Conservation (phyloP, 2,888 invertebrate species). For the Cataglyphis livida region DNA sequence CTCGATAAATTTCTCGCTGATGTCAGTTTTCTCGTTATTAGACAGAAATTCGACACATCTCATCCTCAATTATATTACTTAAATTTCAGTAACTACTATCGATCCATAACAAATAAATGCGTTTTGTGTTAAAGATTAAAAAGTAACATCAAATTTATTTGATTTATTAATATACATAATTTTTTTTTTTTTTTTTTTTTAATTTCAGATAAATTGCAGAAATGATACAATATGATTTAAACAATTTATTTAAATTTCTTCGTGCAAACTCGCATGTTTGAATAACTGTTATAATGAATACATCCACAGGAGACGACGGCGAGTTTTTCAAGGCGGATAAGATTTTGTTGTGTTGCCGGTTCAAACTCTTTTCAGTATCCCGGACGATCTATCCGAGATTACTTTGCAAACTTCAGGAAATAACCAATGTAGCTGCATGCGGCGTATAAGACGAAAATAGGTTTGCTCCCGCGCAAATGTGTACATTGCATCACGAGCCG, state of each 20-base stretch:
- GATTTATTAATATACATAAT: background rate
- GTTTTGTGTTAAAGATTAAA: background rate
- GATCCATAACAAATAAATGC: background rate
- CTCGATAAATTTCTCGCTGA: conserved; percentile 39
- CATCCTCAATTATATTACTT: background rate
- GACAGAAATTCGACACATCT: background rate
- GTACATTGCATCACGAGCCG: conserved; percentile 45
- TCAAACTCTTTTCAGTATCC: conserved; percentile 15
- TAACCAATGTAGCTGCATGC: conserved; percentile 70
- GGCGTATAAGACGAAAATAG: conserved; percentile 35
- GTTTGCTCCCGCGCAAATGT: conserved; percentile 20
- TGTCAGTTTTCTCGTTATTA: background rate
- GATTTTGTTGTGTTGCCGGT: conserved; percentile 12
- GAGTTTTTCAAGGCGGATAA: conserved; percentile 16
- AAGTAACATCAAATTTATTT: background rate
- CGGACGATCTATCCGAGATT: conserved; percentile 75
- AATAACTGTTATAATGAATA: background rate
- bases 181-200: no score
- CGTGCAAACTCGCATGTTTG: background rate
- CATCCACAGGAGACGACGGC: background rate
- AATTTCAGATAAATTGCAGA: background rate
- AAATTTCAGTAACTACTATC: background rate
- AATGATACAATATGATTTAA: background rate
- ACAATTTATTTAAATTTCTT: background rate
- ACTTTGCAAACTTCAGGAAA: conserved; percentile 80